Evolutionary conservation across 2,888 invertebrate species (phyloP).

Genomic region (Aplocera efformata): DNA sequence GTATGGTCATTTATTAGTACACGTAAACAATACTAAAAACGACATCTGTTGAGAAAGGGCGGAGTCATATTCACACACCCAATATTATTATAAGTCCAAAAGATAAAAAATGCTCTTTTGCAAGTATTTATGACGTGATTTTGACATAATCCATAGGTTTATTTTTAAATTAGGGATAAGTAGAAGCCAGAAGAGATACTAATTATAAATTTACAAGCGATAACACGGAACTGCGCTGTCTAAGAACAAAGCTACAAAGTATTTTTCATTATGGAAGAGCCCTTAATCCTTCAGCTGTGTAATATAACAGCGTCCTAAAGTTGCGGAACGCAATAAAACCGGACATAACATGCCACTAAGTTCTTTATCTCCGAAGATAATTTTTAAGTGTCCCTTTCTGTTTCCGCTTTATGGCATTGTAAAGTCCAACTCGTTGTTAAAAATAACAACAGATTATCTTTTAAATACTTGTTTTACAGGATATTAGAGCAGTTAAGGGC

Average conservation of each 20-base stretch:
- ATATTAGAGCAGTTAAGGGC: too few species aligned
- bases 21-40: too few species aligned
- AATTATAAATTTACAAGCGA: slow-evolving; percentile 9
- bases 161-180: too few species aligned
- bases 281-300: slow-evolving; percentile 31
- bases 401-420: slow-evolving; percentile 45
- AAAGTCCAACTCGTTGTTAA: slow-evolving; percentile 46
- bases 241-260: slow-evolving; percentile 27
- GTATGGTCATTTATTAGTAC: too few species aligned
- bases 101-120: too few species aligned
- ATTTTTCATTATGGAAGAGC: slow-evolving; percentile 30
- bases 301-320: slow-evolving; percentile 23
- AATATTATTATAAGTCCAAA: too few species aligned
- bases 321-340: slow-evolving; percentile 40
- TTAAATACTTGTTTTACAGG: too few species aligned
- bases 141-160: too few species aligned
- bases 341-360: slow-evolving; percentile 47
- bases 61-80: too few species aligned
- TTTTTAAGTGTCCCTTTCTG: slow-evolving; percentile 48
- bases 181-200: too few species aligned
- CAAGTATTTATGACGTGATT: too few species aligned
- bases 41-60: too few species aligned
- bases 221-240: slow-evolving; percentile 4
- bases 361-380: slow-evolving; percentile 58
- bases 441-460: slow-evolving; percentile 22